Percentiles rank a stretch among this genome's conserved stretches.
Evolutionary conservation across 2,888 invertebrate genomes (phyloP).

Genomic region (Drosophila tanythrix): DNA sequence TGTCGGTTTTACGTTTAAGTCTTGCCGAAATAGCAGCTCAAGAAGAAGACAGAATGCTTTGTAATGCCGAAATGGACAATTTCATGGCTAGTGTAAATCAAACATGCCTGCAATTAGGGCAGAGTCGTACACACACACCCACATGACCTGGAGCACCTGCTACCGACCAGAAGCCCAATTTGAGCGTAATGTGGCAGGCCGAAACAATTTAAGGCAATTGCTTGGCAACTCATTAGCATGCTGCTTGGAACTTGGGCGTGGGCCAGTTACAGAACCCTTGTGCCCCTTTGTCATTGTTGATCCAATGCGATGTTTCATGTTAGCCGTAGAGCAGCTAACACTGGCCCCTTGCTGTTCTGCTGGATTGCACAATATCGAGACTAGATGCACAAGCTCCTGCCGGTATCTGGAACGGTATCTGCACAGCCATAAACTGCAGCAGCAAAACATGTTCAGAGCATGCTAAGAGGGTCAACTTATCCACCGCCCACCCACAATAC

Average conservation of each 20-base stretch:
- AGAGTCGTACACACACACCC: neutral
- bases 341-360: conserved; percentile 42
- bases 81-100: conserved; percentile 77
- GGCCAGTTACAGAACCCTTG: conserved; percentile 5
- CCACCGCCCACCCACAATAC: neutral
- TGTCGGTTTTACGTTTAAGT: conserved; percentile 63
- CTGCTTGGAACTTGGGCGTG: conserved; percentile 26
- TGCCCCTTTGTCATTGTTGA: conserved; percentile 13
- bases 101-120: conserved; percentile 76
- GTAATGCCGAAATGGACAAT: conserved; percentile 75
- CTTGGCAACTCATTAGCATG: conserved; percentile 75
- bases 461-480: conserved; percentile 58
- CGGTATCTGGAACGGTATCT: conserved; percentile 54
- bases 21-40: neutral
- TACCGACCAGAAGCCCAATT: conserved; percentile 35
- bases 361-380: conserved; percentile 20
- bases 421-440: conserved; percentile 67
- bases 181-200: conserved; percentile 36
- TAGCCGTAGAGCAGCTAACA: conserved; percentile 49
- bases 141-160: conserved; percentile 28
- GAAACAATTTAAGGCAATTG: conserved; percentile 71
- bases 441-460: conserved; percentile 48
- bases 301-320: conserved; percentile 45
- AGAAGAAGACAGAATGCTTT: conserved; percentile 56
- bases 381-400: conserved; percentile 8